phyloP scores from a whole-genome alignment of 2,113 vertebrate genomes.

The Nettapus auritus region DNA sequence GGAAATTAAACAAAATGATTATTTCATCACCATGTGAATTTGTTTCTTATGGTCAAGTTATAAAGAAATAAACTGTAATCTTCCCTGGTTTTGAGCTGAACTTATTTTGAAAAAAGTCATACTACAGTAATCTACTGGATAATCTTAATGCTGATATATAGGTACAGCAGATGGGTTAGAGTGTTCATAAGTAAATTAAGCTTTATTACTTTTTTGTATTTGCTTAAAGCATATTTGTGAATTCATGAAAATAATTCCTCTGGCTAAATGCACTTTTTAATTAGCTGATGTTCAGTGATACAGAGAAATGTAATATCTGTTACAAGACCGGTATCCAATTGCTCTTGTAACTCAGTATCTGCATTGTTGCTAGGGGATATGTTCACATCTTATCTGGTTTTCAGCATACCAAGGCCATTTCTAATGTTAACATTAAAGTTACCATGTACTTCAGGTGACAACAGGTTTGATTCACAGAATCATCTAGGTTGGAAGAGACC shows the following conservation, averaged over 20 bases:
- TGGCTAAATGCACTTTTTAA: slow-evolving; percentile 57
- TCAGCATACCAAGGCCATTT: neutral
- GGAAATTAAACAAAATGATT: neutral
- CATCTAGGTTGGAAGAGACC: no score
- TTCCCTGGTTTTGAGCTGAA: neutral
- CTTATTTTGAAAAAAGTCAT: neutral
- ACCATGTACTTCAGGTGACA: neutral
- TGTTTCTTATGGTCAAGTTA: neutral
- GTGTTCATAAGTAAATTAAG: slow-evolving; percentile 34
- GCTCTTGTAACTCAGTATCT: slow-evolving; percentile 13
- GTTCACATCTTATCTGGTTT: neutral
- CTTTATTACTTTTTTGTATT: slow-evolving; percentile 58
- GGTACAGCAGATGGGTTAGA: neutral
- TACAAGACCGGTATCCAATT: neutral
- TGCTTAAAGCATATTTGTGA: slow-evolving; percentile 48
- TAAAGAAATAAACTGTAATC: neutral
- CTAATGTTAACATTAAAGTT: neutral
- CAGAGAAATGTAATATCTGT: slow-evolving; percentile 41
- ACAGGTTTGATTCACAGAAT: neutral
- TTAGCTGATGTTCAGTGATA: slow-evolving; percentile 48
- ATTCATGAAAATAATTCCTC: slow-evolving; percentile 59
- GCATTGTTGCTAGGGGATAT: neutral
- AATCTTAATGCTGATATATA: neutral
- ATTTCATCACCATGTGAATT: neutral
- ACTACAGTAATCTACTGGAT: neutral